A percentile compares a stretch with the other conserved stretches of the same genome.
These are phyloP conservation scores for Aurelia aurita DNA, from an alignment of 30 jellyfish, hydroid and myxozoan species.

Conservation along the genomic window DNA sequence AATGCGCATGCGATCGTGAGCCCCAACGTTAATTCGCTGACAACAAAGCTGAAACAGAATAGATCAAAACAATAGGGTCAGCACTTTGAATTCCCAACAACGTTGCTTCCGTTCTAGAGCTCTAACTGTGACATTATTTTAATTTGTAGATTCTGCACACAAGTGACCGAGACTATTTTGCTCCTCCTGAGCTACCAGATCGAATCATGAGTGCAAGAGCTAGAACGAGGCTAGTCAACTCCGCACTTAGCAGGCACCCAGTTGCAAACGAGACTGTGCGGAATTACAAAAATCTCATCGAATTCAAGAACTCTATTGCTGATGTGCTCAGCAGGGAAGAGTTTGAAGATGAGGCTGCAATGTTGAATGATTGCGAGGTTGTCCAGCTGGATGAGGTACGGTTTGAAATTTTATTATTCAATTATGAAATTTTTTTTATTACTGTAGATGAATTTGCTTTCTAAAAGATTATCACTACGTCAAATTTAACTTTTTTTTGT, in stretches of 20 bases:
- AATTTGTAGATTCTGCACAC: conserved; percentile 34
- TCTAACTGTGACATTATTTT: background rate
- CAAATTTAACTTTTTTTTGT: no score
- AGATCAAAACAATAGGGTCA: no score
- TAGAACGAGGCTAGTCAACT: conserved; percentile 61
- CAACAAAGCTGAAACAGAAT: no score
- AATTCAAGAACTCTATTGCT: conserved; percentile 33
- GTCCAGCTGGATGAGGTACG: conserved; percentile 53
- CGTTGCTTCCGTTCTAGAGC: no score
- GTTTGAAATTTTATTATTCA: background rate
- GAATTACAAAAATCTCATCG: conserved; percentile 28
- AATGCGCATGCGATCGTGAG: no score
- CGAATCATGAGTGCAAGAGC: conserved; percentile 71
- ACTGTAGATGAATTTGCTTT: no score
- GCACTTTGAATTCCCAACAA: no score
- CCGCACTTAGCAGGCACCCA: conserved; percentile 64
- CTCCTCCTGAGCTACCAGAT: conserved; percentile 39
- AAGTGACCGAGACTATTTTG: conserved; percentile 9
- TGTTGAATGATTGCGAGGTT: conserved; percentile 69
- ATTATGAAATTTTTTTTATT: no score
- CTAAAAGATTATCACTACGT: no score
- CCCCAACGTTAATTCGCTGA: no score
- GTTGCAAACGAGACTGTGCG: conserved; percentile 38
- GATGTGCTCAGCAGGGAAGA: conserved; percentile 49
- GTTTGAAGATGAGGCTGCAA: conserved; percentile 52